Percentiles rank a stretch among this genome's conserved stretches.
Conservation (phyloP, 2,888 invertebrate genomes). For the Carcina quercana region DNA sequence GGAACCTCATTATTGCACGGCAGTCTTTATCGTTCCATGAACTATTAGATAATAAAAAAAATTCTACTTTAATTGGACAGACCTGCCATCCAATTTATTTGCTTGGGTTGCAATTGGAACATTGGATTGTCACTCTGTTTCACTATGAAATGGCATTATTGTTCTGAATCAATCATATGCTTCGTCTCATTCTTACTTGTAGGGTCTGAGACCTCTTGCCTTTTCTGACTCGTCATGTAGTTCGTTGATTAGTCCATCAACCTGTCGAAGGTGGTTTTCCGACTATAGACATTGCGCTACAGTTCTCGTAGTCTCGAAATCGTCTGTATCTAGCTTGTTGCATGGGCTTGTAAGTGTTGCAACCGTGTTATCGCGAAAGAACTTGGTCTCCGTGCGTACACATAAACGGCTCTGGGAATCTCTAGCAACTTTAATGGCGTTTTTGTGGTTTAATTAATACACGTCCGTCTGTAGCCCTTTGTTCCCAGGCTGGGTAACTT, state of each 20-base stretch:
- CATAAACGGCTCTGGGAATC: slow-evolving; percentile 27
- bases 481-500: slow-evolving; percentile 22
- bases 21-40: slow-evolving; percentile 11
- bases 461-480: slow-evolving; percentile 24
- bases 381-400: not conserved
- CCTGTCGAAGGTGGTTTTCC: slow-evolving; percentile 16
- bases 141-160: slow-evolving; percentile 29
- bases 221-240: slow-evolving; percentile 27
- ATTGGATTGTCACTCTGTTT: slow-evolving; percentile 25
- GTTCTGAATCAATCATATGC: slow-evolving; percentile 16
- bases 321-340: not conserved
- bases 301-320: no score
- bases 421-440: slow-evolving; percentile 26
- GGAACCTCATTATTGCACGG: slow-evolving; percentile 9
- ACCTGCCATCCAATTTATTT: slow-evolving; percentile 12
- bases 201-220: slow-evolving; percentile 21
- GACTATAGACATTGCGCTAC: no score
- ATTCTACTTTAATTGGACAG: slow-evolving; percentile 23
- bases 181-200: slow-evolving; percentile 24
- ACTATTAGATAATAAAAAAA: slow-evolving; percentile 13
- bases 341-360: not conserved
- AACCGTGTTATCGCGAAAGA: not conserved
- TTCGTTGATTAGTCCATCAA: slow-evolving; percentile 48
- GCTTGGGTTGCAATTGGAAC: slow-evolving; percentile 10
- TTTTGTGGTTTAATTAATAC: slow-evolving; percentile 41